These are phyloP conservation scores for Tauraco erythrolophus DNA, from an alignment of 2,113 vertebrate species.

Conservation along the genomic window DNA sequence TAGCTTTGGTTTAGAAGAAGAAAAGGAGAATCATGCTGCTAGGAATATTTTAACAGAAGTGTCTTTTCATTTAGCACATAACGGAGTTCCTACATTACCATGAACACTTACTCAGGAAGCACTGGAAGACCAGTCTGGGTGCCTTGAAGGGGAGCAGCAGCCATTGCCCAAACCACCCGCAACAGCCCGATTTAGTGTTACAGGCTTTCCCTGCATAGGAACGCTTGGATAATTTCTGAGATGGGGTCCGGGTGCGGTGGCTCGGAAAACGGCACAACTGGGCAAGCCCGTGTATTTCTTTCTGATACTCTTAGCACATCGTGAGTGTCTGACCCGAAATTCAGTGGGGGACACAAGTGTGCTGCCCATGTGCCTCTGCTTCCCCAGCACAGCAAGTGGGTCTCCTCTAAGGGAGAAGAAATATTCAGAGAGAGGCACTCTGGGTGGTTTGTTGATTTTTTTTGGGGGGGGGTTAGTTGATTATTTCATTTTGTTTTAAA, in stretches of 20 bases:
- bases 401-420: background rate
- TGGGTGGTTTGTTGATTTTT: too few relatives aligned
- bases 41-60: background rate
- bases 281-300: background rate
- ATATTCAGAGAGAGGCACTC: background rate
- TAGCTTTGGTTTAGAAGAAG: background rate
- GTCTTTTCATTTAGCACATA: background rate
- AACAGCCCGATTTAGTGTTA: background rate
- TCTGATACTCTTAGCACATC: background rate
- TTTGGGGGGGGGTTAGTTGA: too few relatives aligned
- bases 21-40: background rate
- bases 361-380: background rate
- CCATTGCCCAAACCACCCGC: background rate
- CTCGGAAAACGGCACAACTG: background rate
- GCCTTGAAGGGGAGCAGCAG: background rate
- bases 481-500: background rate
- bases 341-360: rapidly evolving
- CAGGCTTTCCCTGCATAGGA: background rate
- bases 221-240: background rate
- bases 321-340: background rate
- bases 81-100: rapidly evolving
- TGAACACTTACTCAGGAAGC: background rate
- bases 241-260: background rate
- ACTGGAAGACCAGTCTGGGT: background rate
- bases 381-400: background rate